A percentile compares a stretch with the other conserved stretches of the same genome.
phyloP scores from a whole-genome alignment of 1,140 invertebrate genomes.

The Caenorhabditis latens region DNA sequence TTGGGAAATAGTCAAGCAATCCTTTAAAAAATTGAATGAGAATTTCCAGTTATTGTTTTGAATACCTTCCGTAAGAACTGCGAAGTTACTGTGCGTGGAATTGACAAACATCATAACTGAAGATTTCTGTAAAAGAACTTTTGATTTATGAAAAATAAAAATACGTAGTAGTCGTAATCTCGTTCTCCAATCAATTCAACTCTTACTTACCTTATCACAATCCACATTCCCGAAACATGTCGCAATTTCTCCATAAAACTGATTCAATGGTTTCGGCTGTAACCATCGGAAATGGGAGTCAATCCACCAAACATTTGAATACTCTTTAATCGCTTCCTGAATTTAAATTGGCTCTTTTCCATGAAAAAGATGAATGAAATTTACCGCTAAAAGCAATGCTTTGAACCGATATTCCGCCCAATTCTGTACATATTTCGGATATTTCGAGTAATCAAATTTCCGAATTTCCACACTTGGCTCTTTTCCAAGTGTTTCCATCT shows the following conservation, averaged over 20 bases:
- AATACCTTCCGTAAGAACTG: neutral
- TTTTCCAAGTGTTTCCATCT: neutral
- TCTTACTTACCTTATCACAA: neutral
- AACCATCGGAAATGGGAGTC: neutral
- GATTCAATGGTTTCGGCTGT: neutral
- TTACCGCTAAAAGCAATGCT: neutral
- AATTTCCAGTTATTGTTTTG: neutral
- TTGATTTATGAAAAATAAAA: neutral
- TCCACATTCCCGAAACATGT: neutral
- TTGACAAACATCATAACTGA: constrained; percentile 8
- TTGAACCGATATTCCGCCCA: constrained; percentile 29
- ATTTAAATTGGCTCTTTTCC: neutral
- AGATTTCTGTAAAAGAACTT: constrained; percentile 3
- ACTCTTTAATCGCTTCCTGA: neutral
- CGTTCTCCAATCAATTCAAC: neutral
- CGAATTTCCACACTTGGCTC: neutral
- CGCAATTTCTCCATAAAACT: neutral
- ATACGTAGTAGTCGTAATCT: too few relatives aligned
- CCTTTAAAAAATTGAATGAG: neutral
- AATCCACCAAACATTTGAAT: constrained; percentile 2
- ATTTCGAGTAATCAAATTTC: neutral
- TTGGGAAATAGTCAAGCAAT: constrained; percentile 7
- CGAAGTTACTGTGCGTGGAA: neutral
- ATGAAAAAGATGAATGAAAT: neutral
- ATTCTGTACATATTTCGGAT: constrained; percentile 12